Conservation (phyloP, 2,113 vertebrate species). For the Candoia aspera region DNA sequence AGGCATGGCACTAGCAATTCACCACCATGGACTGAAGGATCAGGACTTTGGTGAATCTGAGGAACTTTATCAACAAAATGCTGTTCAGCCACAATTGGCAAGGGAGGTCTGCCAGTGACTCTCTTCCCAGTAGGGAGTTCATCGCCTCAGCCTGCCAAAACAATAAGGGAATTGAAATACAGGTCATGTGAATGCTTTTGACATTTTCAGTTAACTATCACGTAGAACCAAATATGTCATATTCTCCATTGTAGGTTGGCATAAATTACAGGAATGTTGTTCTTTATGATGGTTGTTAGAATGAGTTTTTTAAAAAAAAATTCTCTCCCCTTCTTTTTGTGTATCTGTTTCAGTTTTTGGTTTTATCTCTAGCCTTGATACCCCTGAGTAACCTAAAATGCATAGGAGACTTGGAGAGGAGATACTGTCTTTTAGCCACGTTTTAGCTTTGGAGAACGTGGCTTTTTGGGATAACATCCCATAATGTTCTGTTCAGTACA, state of each 20-base stretch:
- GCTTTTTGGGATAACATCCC: neutral
- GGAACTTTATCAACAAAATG: no score
- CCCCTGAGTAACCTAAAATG: neutral
- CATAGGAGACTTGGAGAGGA: neutral
- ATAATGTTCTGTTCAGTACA: slow-evolving; percentile 25
- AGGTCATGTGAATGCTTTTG: no score
- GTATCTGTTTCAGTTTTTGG: neutral
- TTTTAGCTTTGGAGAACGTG: neutral
- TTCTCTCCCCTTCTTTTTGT: neutral
- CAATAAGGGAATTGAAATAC: no score
- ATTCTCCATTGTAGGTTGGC: neutral
- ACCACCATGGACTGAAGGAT: no score
- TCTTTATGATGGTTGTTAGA: neutral
- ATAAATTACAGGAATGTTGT: neutral
- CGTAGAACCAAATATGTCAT: neutral
- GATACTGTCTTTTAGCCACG: neutral
- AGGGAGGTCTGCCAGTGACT: no score
- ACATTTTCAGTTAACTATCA: neutral
- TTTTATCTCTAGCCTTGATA: neutral
- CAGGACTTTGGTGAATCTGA: no score
- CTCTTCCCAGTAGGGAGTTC: no score
- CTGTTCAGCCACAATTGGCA: no score
- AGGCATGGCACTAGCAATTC: no score
- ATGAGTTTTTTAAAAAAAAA: neutral
- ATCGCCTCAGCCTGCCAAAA: no score